Evolutionary conservation across 2,888 invertebrate genomes (phyloP).

Genomic region (Silvanus unidentatus): DNA sequence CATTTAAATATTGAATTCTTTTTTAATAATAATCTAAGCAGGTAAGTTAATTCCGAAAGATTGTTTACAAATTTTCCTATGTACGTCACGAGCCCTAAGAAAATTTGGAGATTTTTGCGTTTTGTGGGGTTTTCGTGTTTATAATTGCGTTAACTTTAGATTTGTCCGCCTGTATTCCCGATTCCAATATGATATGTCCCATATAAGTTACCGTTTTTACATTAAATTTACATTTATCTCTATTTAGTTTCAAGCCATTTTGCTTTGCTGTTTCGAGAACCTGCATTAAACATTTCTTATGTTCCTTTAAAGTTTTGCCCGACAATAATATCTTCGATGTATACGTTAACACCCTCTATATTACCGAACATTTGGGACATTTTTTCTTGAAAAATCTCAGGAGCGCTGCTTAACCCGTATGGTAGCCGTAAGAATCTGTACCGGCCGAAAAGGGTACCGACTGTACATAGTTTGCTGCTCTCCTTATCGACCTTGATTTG

Average conservation of each 20-base stretch:
- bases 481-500: slow-evolving; percentile 14
- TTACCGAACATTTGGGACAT: slow-evolving; percentile 22
- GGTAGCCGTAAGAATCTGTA: slow-evolving; percentile 13
- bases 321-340: slow-evolving; percentile 24
- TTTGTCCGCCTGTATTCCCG: slow-evolving; percentile 10
- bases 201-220: slow-evolving; percentile 22
- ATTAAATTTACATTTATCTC: slow-evolving; percentile 21
- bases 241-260: slow-evolving; percentile 20
- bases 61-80: too few relatives aligned
- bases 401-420: slow-evolving; percentile 6
- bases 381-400: slow-evolving; percentile 11
- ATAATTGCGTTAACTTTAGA: slow-evolving; percentile 1
- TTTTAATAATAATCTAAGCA: too few relatives aligned
- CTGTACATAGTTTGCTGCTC: slow-evolving; percentile 7
- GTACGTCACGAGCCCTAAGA: too few relatives aligned
- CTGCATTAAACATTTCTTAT: slow-evolving; percentile 15
- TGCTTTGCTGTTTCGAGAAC: slow-evolving; percentile 10
- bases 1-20: too few relatives aligned
- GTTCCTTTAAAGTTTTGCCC: slow-evolving; percentile 21
- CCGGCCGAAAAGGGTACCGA: slow-evolving; percentile 4
- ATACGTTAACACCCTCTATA: slow-evolving; percentile 18
- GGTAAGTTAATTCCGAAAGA: too few relatives aligned
- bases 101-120: too few relatives aligned
- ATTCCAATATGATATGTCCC: slow-evolving; percentile 23
- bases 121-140: too few relatives aligned